These are phyloP conservation scores for Pseudorhombus dupliciocellatus DNA, from an alignment of 2,113 vertebrate species.

Conservation along the genomic window DNA sequence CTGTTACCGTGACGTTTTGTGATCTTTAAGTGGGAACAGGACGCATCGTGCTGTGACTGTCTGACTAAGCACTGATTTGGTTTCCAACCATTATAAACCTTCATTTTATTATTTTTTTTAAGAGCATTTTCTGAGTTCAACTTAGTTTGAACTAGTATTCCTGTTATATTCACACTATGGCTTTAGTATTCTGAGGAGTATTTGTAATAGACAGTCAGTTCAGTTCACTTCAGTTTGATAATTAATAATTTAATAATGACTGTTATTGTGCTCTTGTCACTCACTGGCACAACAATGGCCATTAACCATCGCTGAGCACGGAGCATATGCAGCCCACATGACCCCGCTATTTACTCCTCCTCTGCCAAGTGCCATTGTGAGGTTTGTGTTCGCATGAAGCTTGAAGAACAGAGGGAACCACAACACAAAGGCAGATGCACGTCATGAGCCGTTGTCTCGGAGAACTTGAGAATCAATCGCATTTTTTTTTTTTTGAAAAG, in stretches of 20 bases:
- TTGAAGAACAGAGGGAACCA: background rate
- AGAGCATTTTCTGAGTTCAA: background rate
- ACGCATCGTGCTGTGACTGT: background rate
- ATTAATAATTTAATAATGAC: background rate
- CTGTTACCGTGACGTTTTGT: background rate
- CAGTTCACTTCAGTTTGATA: too few relatives aligned
- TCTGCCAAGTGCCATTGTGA: background rate
- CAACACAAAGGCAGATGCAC: background rate
- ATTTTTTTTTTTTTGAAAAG: background rate
- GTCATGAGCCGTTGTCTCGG: background rate
- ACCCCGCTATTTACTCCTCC: background rate
- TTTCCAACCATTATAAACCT: conserved; percentile 2
- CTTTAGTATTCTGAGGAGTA: too few relatives aligned
- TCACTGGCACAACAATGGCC: background rate
- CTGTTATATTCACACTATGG: background rate
- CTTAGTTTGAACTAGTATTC: background rate
- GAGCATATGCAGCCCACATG: background rate
- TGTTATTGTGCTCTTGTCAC: background rate
- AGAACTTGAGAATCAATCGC: background rate
- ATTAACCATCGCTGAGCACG: background rate
- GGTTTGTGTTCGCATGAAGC: background rate
- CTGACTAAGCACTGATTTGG: background rate
- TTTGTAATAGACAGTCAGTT: too few relatives aligned
- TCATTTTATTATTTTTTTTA: conserved; percentile 1
- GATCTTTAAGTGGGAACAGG: background rate